A percentile compares a stretch with the other conserved stretches of the same genome.
phyloP scores from a whole-genome alignment of 2,888 invertebrate genomes.

The Cecidostiba fungosa region DNA sequence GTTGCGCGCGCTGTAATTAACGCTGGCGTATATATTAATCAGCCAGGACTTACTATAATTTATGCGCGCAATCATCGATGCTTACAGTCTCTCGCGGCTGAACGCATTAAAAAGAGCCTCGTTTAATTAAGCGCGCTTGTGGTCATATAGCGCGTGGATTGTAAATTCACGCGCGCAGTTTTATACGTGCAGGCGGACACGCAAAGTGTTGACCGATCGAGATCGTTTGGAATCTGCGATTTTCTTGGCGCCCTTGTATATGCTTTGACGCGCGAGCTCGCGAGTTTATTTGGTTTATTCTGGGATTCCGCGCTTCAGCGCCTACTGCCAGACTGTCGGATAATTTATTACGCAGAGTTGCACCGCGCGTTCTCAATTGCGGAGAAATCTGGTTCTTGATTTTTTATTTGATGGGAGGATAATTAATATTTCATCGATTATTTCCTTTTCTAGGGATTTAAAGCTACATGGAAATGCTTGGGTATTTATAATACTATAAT shows the following conservation, averaged over 20 bases:
- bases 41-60: conserved; percentile 51
- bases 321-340: not conserved
- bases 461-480: not conserved
- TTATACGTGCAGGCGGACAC: not conserved
- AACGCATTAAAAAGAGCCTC: conserved; percentile 68
- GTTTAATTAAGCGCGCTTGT: conserved; percentile 68
- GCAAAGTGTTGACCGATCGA: conserved; percentile 33
- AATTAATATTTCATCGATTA: conserved; percentile 6
- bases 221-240: conserved; percentile 27
- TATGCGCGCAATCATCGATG: conserved; percentile 63
- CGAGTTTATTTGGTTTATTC: not conserved
- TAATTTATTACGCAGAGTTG: not conserved
- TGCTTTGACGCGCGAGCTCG: not conserved
- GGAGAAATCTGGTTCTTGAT: not conserved
- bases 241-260: not conserved
- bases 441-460: not conserved
- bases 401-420: not conserved
- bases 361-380: not conserved
- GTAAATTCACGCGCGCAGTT: conserved; percentile 24
- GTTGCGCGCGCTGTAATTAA: not conserved
- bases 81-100: conserved; percentile 58
- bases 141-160: not conserved
- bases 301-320: not conserved
- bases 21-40: conserved; percentile 27
- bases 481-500: not conserved